Evolutionary conservation across 2,113 vertebrate genomes (phyloP).

Genomic region (Phaethon lepturus): DNA sequence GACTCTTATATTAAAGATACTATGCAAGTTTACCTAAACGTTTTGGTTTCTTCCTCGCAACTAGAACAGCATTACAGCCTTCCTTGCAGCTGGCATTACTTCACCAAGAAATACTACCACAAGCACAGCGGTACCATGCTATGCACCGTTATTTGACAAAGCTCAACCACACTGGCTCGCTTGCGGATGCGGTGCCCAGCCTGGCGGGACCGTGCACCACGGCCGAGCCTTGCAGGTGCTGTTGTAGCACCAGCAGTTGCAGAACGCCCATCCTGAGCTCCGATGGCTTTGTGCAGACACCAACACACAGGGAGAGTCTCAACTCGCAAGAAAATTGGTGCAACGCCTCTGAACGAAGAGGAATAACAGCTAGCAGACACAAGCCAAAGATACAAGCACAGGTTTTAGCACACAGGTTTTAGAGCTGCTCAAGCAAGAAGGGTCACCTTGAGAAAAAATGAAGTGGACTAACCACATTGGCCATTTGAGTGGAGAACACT

Average conservation of each 20-base stretch:
- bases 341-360: rapidly evolving
- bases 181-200: rapidly evolving
- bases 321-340: rapidly evolving
- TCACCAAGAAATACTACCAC: neutral
- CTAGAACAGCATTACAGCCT: neutral
- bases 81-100: neutral
- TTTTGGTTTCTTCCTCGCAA: neutral
- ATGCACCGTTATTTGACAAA: rapidly evolving
- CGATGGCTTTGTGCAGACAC: neutral
- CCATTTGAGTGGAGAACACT: neutral
- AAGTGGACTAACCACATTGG: neutral
- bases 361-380: neutral
- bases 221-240: neutral
- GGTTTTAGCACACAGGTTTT: neutral
- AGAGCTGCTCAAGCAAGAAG: neutral
- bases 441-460: conserved; percentile 34
- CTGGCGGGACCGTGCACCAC: rapidly evolving
- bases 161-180: rapidly evolving
- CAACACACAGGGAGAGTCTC: neutral
- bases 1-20: rapidly evolving
- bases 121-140: neutral
- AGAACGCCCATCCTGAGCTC: neutral
- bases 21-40: neutral
- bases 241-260: rapidly evolving
- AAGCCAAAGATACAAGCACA: neutral